These are phyloP conservation scores for Notolabrus celidotus DNA, from an alignment of 2,797 vertebrate species.

Conservation along the genomic window DNA sequence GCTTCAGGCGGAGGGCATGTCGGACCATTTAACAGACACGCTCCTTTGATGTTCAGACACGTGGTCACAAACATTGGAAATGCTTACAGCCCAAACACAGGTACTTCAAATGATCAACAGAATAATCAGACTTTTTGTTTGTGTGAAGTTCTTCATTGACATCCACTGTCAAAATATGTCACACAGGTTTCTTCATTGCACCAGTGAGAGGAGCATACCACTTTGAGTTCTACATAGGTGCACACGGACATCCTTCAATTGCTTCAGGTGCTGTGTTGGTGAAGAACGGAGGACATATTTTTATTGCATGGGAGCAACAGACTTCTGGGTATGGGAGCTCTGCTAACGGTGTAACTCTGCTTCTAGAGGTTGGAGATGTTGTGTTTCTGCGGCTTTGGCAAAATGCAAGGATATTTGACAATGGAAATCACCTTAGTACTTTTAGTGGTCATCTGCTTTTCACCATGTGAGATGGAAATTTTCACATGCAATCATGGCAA, in stretches of 20 bases:
- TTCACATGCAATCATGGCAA: not conserved
- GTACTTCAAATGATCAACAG: not conserved
- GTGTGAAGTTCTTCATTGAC: not conserved
- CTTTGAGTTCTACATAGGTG: conserved; percentile 36
- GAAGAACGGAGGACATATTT: conserved; percentile 45
- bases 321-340: accelerated
- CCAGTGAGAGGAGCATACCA: conserved; percentile 66
- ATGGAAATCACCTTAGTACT: not conserved
- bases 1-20: accelerated
- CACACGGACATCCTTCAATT: not conserved
- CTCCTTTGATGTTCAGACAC: conserved; percentile 29
- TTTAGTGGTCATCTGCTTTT: conserved; percentile 72
- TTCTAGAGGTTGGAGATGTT: conserved; percentile 65
- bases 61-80: conserved; percentile 50
- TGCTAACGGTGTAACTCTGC: conserved; percentile 49
- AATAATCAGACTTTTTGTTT: not conserved
- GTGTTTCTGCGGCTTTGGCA: conserved; percentile 25
- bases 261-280: not conserved
- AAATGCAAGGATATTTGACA: conserved; percentile 6
- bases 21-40: conserved; percentile 38
- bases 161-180: conserved; percentile 2
- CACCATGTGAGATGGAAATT: conserved; percentile 33
- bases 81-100: conserved; percentile 56
- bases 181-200: conserved; percentile 56
- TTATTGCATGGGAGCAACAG: conserved; percentile 28